phyloP scores from a whole-genome alignment of 2,888 invertebrate species.

The Aphodius granarius region DNA sequence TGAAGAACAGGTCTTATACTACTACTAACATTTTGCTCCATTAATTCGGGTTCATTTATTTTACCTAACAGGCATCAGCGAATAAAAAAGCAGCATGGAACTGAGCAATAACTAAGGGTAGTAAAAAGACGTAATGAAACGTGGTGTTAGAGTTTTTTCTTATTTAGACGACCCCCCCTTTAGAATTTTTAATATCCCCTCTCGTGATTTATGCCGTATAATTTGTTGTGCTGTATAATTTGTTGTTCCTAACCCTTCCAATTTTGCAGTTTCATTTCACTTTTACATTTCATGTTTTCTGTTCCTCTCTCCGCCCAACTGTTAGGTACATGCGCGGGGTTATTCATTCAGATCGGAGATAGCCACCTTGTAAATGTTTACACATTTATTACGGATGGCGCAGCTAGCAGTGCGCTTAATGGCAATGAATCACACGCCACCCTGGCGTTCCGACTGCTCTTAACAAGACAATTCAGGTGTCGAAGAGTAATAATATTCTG shows the following conservation, averaged over 20 bases:
- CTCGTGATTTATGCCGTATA: not conserved
- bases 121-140: not conserved
- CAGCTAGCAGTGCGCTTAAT: not conserved
- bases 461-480: not conserved
- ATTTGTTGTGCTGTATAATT: not conserved
- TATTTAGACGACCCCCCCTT: not conserved
- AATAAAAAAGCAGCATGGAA: too few species aligned
- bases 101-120: not conserved
- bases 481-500: too few species aligned
- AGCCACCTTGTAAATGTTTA: not conserved
- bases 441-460: not conserved
- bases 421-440: not conserved
- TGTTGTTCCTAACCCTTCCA: not conserved
- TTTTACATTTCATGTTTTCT: not conserved
- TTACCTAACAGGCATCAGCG: too few species aligned
- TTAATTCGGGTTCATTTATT: too few species aligned
- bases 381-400: not conserved
- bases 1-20: too few species aligned
- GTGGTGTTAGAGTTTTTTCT: not conserved
- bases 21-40: too few species aligned
- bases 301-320: not conserved
- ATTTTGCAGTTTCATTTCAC: not conserved
- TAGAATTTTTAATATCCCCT: not conserved
- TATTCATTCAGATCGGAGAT: not conserved
- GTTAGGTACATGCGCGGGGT: not conserved